Conservation (phyloP, 1,140 invertebrate genomes). For the Ericerus pela region DNA sequence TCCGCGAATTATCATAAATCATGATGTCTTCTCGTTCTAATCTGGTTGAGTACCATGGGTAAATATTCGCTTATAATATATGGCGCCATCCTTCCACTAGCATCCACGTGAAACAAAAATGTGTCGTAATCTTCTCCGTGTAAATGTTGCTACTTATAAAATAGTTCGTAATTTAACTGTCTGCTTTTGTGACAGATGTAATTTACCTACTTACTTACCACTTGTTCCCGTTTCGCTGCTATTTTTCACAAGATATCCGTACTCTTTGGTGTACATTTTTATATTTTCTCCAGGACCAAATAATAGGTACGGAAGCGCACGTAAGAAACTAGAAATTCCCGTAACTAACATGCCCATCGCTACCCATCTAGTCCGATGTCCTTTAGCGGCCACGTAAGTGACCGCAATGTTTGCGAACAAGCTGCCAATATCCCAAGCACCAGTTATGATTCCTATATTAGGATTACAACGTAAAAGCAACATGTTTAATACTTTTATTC, state of each 20-base stretch:
- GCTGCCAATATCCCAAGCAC: slow-evolving; percentile 49
- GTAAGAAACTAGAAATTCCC: slow-evolving; percentile 49
- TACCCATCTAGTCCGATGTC: slow-evolving; percentile 55
- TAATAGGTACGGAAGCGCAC: slow-evolving; percentile 52
- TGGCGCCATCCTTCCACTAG: too few relatives aligned
- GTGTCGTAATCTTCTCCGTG: too few relatives aligned
- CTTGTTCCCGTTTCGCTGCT: background rate
- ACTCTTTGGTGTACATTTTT: slow-evolving; percentile 44
- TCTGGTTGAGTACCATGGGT: too few relatives aligned
- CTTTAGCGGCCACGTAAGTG: slow-evolving; percentile 49
- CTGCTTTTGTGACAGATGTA: too few relatives aligned
- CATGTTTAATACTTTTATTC: too few relatives aligned
- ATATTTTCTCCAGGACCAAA: slow-evolving; percentile 56
- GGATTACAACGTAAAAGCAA: slow-evolving; percentile 1
- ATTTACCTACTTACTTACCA: background rate
- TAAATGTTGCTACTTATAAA: too few relatives aligned
- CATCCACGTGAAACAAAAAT: too few relatives aligned
- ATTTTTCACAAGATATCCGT: too few relatives aligned
- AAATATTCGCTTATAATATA: too few relatives aligned
- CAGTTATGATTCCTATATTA: slow-evolving; percentile 45
- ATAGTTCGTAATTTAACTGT: too few relatives aligned
- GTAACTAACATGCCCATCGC: slow-evolving; percentile 51
- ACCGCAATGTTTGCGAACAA: slow-evolving; percentile 41
- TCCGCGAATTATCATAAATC: too few relatives aligned
- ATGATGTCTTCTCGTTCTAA: too few relatives aligned